Evolutionary conservation across 2,113 vertebrate genomes (phyloP).

Genomic region (Numida meleagris): DNA sequence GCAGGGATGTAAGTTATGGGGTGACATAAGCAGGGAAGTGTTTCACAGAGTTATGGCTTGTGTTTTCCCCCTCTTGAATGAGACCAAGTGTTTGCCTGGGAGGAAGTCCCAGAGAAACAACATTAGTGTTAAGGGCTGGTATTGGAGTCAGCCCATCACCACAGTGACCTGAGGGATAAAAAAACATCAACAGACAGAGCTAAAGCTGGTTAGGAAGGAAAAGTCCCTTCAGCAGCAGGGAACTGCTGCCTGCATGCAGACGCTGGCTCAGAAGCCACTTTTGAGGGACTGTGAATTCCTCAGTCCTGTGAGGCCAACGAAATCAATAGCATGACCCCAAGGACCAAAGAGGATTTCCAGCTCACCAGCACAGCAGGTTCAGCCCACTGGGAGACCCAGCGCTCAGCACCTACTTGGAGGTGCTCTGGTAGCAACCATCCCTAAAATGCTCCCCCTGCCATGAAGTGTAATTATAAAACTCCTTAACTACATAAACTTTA

Average conservation of each 20-base stretch:
- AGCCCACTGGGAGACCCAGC: neutral
- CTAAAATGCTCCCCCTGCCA: neutral
- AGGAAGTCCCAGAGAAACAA: neutral
- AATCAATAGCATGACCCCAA: neutral
- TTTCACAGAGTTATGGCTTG: neutral
- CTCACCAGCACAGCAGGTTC: neutral
- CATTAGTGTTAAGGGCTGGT: neutral
- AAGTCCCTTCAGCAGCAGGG: neutral
- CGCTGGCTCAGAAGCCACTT: neutral
- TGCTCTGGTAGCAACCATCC: neutral
- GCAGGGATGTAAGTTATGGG: neutral
- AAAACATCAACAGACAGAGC: neutral
- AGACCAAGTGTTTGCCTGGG: neutral
- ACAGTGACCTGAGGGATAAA: neutral
- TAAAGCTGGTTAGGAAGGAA: neutral
- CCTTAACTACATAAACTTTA: constrained; percentile 28
- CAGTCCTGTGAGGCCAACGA: neutral
- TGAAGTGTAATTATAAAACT: constrained; percentile 47
- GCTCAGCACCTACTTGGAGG: neutral
- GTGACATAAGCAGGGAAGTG: neutral
- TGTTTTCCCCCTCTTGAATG: neutral
- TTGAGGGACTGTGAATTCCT: neutral
- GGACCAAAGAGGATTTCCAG: neutral
- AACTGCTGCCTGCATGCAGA: neutral
- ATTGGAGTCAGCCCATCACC: neutral